Base-by-base conservation (phyloP, 2,797 vertebrate species). In the Phrynocephalus forsythii region DNA sequence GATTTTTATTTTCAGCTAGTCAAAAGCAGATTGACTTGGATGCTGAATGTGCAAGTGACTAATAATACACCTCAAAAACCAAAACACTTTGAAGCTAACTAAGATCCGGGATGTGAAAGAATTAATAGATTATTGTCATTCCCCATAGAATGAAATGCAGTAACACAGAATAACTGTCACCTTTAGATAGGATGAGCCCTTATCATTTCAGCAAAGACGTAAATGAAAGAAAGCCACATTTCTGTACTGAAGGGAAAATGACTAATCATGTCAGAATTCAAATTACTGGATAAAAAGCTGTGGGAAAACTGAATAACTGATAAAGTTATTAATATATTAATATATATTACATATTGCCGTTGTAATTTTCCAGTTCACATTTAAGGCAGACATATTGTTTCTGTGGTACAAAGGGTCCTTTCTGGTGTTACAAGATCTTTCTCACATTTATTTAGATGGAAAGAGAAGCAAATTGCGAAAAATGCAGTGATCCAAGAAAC, bases 241-340 rank as follows among this genome's bases (percentile, higher is more conserved):
- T 28, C 85, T 60, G 13, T 15, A 44, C 18, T 68, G 85, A 38
- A 50, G 33, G 60, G 67, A 48, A 73, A 68, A 81, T 13, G 72
- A 84, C 88, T 88, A 56, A 82, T 68, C 44, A 30, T 67, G 56
- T 91, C 73, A 91, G 56, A 33, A 89, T 85, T 87, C 60, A 83
- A 79, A 91, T 48, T 69, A 88, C 78, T 90, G 38, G 71, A 72
- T 56, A 75, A 56, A 82, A 75, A 11, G 38, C 71, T 52, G 8
- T 30, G 26, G 60, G 68, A 33, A 86, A 71, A 80, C 83, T 28
- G 56, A 44, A 44, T 44, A 44, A 44, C 38, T 44, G 38, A 44
- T 44, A 44, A 44, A 44, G 4, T 44, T 44, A 44, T 44, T 44
- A 44, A 44, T 44, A 44, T 44, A 44, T 9, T 6, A 75, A 76